Evolutionary conservation across 2,113 vertebrate genomes (phyloP), one percentile per base, ranked within the genome.

Genomic region (Protobothrops flavoviridis): DNA sequence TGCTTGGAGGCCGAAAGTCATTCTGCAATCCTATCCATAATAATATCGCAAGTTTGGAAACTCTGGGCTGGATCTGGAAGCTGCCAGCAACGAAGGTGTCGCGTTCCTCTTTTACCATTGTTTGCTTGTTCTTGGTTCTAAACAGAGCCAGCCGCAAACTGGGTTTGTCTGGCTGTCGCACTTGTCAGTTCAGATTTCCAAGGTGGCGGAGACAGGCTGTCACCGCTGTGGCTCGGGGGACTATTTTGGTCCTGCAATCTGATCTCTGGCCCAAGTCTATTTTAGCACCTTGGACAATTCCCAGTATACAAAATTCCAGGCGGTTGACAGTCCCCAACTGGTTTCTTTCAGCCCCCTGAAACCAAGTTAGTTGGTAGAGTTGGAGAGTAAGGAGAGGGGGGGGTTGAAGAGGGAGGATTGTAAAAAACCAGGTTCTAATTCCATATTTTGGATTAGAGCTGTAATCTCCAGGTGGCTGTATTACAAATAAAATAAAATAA

Each of bases 231-330:
- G 59, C 53, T 6, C 15, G 3, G 85, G 97, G 45, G 95, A 15
- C 96, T 98, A 98, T 98, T 98, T 97, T 95, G 95, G 96, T 95
- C 95, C 39, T 94, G 97, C 97, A 96, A 98, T 93, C 91, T 0
- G 93, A 98, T 97, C 96, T 96, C 23, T 39, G 4, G 0, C 15
- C 0, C 87, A 93, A 7, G 94, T 95, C 96, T 96, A 97, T 96
- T 94, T 92, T 69, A 95, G 95, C 94, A 95, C 95, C 96, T 96
- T 95, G 94, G 97, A 97, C 96, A 95, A 92, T 2, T 61, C 95
- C 96, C 97, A 95, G 96, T 39, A 0, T 0, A 50, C 85, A 39
- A 56, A 91, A 93, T 88, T 5, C 93, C 5, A 0, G 52, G 57
- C 15, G 0, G 10, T 26, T 4, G 23, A 86, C 24, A 45, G 5